phyloP scores from a whole-genome alignment of 37 sponge, comb jelly and placozoan genomes.

The Chondrilla cf. caribensis region DNA sequence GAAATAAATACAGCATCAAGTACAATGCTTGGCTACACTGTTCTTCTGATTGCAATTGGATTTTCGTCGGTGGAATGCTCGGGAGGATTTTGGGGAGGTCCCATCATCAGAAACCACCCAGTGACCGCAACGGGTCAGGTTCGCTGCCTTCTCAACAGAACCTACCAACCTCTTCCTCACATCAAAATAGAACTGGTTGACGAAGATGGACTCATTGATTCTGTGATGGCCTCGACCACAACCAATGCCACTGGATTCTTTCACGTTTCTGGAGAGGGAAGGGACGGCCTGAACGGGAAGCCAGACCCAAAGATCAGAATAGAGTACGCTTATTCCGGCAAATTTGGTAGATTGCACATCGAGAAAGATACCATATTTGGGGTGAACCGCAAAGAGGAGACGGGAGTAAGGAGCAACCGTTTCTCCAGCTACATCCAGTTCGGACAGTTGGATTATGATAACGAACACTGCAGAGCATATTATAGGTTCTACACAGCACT shows the following conservation, averaged over 20 bases:
- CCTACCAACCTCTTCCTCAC: not conserved
- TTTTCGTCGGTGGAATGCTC: too few relatives aligned
- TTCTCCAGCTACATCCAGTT: not conserved
- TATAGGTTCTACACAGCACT: not conserved
- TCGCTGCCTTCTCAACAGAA: not conserved
- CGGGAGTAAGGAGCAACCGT: not conserved
- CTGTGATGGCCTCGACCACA: not conserved
- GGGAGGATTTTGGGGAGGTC: too few relatives aligned
- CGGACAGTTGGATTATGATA: not conserved
- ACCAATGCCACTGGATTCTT: not conserved
- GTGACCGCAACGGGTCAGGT: constrained; percentile 1
- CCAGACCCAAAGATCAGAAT: constrained; percentile 18
- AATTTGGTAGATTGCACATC: not conserved
- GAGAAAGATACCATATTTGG: not conserved
- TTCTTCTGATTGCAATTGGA: too few relatives aligned
- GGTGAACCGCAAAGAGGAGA: not conserved
- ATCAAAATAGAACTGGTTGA: not conserved
- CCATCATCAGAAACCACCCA: not conserved
- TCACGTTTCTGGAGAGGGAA: not conserved
- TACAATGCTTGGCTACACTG: too few relatives aligned
- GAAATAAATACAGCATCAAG: too few relatives aligned
- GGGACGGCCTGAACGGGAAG: not conserved
- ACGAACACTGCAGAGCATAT: constrained; percentile 37
- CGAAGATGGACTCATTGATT: not conserved
- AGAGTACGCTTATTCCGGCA: not conserved